A percentile compares a stretch with the other conserved stretches of the same genome.
phyloP scores from a whole-genome alignment of 2,113 vertebrate species.

The Hoplias malabaricus region DNA sequence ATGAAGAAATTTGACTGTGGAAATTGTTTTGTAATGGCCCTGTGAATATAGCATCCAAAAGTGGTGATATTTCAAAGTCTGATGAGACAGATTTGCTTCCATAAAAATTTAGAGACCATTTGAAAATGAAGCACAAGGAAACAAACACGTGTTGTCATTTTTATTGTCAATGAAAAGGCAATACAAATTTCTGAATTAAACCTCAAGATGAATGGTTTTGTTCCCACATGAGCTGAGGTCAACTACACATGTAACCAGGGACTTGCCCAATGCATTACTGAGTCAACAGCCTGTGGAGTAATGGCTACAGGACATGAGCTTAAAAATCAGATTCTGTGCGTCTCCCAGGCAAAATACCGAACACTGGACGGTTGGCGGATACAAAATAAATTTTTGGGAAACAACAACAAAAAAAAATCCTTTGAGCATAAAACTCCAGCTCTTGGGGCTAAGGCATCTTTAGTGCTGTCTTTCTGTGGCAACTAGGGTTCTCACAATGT shows the following conservation, averaged over 20 bases:
- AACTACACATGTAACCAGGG: not conserved
- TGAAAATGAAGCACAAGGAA: not conserved
- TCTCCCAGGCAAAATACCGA: conserved; percentile 11
- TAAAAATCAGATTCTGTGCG: not conserved
- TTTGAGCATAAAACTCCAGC: conserved; percentile 40
- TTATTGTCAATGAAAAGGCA: conserved; percentile 69
- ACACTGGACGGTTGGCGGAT: not conserved
- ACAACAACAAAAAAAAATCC: not conserved
- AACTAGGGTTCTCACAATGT: not conserved
- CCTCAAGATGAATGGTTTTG: conserved; percentile 57
- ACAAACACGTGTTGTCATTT: conserved; percentile 52
- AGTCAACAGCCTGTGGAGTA: not conserved
- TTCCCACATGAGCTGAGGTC: not conserved
- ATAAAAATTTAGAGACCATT: no score
- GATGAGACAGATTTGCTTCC: no score
- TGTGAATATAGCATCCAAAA: no score
- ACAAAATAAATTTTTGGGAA: not conserved
- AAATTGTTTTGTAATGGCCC: no score
- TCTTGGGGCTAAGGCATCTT: conserved; percentile 69
- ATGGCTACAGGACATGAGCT: not conserved
- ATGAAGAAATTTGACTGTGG: no score
- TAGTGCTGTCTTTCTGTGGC: conserved; percentile 50
- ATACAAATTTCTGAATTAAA: conserved; percentile 58
- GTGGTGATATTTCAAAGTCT: no score
- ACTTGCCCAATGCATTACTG: not conserved